Evolutionary conservation across 2,113 vertebrate species (phyloP).

Genomic region (Thamnophis sirtalis): DNA sequence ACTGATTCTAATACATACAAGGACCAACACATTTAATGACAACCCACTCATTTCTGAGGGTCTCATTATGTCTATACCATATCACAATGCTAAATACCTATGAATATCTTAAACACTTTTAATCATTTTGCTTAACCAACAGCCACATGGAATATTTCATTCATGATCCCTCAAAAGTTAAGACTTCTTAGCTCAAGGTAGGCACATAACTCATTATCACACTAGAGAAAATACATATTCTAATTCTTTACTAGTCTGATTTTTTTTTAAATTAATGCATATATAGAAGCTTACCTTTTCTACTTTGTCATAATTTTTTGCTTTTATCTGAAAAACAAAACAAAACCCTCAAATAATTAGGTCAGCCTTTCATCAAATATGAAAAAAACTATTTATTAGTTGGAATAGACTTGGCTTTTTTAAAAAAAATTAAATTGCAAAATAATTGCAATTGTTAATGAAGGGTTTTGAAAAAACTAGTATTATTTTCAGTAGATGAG

Average conservation of each 20-base stretch:
- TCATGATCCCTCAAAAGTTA: not conserved
- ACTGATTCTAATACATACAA: not conserved
- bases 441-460: not conserved
- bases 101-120: not conserved
- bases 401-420: not conserved
- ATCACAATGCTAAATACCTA: not conserved
- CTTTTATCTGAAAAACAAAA: constrained; percentile 91
- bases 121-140: not conserved
- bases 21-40: not conserved
- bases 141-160: not conserved
- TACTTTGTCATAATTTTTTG: constrained; percentile 99
- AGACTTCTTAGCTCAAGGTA: not conserved
- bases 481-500: constrained; percentile 17
- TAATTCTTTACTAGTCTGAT: not conserved
- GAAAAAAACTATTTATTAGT: constrained; percentile 22
- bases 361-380: not conserved
- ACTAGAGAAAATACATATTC: not conserved
- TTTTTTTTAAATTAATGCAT: constrained; percentile 31
- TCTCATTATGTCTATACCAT: not conserved
- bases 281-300: constrained; percentile 89
- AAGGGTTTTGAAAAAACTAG: not conserved
- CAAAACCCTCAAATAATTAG: constrained; percentile 70
- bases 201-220: not conserved
- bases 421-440: not conserved
- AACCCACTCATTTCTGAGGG: not conserved